Evolutionary conservation across 2,113 vertebrate species (phyloP).

Genomic region (Triplophysa dalaica): DNA sequence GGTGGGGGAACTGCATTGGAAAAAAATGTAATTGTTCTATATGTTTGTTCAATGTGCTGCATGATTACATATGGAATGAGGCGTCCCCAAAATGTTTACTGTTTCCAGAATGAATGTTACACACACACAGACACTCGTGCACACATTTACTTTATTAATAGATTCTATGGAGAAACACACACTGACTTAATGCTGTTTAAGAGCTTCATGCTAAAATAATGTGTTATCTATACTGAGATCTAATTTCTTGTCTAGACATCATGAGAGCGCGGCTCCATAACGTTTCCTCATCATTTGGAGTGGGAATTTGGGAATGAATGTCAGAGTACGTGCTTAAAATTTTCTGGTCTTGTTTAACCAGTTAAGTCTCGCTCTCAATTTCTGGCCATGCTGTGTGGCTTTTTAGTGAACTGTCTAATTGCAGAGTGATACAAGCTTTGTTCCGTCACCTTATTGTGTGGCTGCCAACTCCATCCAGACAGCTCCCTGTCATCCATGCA

Average conservation of each 20-base stretch:
- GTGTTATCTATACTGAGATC: background rate
- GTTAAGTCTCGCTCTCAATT: background rate
- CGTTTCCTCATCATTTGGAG: slow-evolving; percentile 6
- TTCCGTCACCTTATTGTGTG: slow-evolving; percentile 27
- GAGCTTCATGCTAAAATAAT: background rate
- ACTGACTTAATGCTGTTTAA: slow-evolving; percentile 63
- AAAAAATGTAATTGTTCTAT: slow-evolving; percentile 72
- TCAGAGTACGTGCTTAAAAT: background rate
- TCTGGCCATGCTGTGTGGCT: background rate
- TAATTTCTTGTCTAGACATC: slow-evolving; percentile 9
- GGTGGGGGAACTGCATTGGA: slow-evolving; percentile 63
- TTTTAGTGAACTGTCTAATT: slow-evolving; percentile 25
- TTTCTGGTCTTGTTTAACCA: background rate
- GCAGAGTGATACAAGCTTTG: slow-evolving; percentile 22
- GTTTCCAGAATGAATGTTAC: slow-evolving; percentile 58
- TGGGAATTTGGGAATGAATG: slow-evolving; percentile 19
- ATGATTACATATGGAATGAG: slow-evolving; percentile 79
- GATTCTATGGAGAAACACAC: slow-evolving; percentile 66
- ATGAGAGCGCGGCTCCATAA: slow-evolving; percentile 4
- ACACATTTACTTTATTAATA: slow-evolving; percentile 28
- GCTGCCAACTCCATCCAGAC: slow-evolving; percentile 8
- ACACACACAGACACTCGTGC: slow-evolving; percentile 34
- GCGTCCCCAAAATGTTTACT: slow-evolving; percentile 68
- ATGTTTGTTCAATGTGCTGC: slow-evolving; percentile 79
- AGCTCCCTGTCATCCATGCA: slow-evolving; percentile 20